Percentiles rank a stretch among this genome's conserved stretches.
Conservation (phyloP, 2,797 vertebrate species). For the Thunnus albacares region DNA sequence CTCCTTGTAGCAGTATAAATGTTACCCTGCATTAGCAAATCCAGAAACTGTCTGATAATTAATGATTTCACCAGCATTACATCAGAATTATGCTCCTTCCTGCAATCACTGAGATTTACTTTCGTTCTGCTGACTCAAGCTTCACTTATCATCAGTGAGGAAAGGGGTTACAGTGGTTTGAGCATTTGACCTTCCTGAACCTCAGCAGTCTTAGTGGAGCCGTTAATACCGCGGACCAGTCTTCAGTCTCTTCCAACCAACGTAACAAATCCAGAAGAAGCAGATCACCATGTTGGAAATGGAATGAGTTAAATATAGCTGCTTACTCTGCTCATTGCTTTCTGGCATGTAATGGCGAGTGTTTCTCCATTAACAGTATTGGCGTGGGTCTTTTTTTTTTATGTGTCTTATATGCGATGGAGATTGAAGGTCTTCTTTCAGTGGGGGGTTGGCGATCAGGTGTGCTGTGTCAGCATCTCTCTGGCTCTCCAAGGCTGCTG, state of each 20-base stretch:
- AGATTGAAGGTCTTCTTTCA: constrained; percentile 72
- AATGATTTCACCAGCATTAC: background rate
- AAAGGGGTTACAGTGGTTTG: constrained; percentile 25
- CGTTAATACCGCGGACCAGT: constrained; percentile 18
- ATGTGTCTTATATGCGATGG: constrained; percentile 37
- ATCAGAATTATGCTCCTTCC: constrained; percentile 4
- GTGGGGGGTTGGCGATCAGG: constrained; percentile 73
- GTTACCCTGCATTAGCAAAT: background rate
- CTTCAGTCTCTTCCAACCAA: constrained; percentile 26
- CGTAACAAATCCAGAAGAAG: constrained; percentile 15
- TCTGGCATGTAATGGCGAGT: constrained; percentile 13
- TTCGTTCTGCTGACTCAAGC: constrained; percentile 55
- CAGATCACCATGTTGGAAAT: constrained; percentile 5
- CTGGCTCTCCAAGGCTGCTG: constrained; percentile 57
- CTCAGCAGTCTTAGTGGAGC: constrained; percentile 39
- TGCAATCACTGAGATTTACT: constrained; percentile 2
- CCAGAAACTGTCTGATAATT: background rate
- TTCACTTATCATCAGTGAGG: constrained; percentile 19
- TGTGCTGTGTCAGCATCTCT: constrained; percentile 84
- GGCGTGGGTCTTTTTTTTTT: constrained; percentile 2
- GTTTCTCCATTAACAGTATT: constrained; percentile 23
- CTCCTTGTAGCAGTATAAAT: background rate
- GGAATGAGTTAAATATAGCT: constrained; percentile 8
- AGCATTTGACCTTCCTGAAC: constrained; percentile 53
- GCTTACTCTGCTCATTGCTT: constrained; percentile 11